phyloP scores from a whole-genome alignment of 1,140 invertebrate species.

The Rhopalosiphum maidis region DNA sequence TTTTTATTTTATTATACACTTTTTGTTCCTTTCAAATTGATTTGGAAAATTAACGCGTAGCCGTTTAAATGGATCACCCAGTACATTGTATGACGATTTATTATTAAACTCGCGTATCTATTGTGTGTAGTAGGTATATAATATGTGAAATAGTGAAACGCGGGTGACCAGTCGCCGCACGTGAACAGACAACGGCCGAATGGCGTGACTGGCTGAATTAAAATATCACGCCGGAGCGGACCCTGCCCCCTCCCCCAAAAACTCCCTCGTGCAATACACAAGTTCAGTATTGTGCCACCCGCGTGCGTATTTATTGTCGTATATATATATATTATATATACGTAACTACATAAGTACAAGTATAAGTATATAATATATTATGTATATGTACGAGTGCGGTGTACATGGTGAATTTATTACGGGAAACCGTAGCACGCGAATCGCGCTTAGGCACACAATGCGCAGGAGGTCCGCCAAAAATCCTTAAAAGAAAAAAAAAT shows the following conservation, averaged over 20 bases:
- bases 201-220: conserved; percentile 54
- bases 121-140: neutral
- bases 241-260: neutral
- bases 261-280: neutral
- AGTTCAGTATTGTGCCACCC: neutral
- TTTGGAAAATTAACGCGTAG: neutral
- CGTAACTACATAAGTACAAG: neutral
- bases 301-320: neutral
- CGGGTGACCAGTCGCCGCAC: conserved; percentile 13
- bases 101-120: neutral
- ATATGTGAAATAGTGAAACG: neutral
- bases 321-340: neutral
- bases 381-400: neutral
- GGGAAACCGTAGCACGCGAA: conserved; percentile 45
- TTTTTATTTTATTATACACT: neutral
- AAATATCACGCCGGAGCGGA: conserved; percentile 47
- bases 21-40: neutral
- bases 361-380: neutral
- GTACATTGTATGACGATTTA: conserved; percentile 5
- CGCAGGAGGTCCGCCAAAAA: neutral
- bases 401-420: conserved; percentile 40
- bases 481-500: conserved; percentile 34
- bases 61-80: conserved; percentile 5
- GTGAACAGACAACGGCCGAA: conserved; percentile 51
- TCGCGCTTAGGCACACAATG: conserved; percentile 25